A percentile compares a stretch with the other conserved stretches of the same genome.
Conservation (phyloP, 2,797 vertebrate species). For the Rhinoraja longicauda region DNA sequence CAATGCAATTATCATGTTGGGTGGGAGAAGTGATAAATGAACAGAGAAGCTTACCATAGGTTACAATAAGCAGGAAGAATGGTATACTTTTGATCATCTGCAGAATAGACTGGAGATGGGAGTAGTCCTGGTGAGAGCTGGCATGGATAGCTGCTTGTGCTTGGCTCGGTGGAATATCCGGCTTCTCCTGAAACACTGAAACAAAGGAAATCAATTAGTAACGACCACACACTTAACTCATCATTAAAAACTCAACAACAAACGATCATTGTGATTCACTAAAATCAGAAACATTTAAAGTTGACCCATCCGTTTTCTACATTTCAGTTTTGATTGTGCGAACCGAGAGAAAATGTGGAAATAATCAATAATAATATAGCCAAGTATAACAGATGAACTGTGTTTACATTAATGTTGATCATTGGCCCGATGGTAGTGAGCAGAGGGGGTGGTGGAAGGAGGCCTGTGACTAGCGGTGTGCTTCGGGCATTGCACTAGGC, state of each 20-base stretch:
- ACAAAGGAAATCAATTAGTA: constrained; percentile 41
- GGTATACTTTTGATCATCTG: constrained; percentile 72
- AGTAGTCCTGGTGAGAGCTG: constrained; percentile 57
- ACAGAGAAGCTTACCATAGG: constrained; percentile 71
- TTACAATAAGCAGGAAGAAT: constrained; percentile 79
- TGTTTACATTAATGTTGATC: neutral
- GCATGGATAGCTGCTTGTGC: constrained; percentile 72
- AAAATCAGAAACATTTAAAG: neutral
- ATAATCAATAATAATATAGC: too few relatives aligned
- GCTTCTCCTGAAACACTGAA: constrained; percentile 85
- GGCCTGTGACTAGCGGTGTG: too few relatives aligned
- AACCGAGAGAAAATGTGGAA: neutral
- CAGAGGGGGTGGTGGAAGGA: too few relatives aligned
- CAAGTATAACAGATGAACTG: neutral
- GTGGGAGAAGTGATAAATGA: neutral
- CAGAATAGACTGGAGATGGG: constrained; percentile 69
- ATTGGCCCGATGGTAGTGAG: too few relatives aligned
- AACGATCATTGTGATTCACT: neutral
- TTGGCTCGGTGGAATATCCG: constrained; percentile 71
- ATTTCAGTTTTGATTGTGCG: neutral
- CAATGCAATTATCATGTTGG: neutral
- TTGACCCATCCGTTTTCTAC: neutral
- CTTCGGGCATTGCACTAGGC: too few relatives aligned
- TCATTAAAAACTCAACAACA: neutral
- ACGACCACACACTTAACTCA: neutral